These are phyloP conservation scores for Monochamus saltuarius DNA, from an alignment of 1,140 invertebrate genomes.

Conservation along the genomic window DNA sequence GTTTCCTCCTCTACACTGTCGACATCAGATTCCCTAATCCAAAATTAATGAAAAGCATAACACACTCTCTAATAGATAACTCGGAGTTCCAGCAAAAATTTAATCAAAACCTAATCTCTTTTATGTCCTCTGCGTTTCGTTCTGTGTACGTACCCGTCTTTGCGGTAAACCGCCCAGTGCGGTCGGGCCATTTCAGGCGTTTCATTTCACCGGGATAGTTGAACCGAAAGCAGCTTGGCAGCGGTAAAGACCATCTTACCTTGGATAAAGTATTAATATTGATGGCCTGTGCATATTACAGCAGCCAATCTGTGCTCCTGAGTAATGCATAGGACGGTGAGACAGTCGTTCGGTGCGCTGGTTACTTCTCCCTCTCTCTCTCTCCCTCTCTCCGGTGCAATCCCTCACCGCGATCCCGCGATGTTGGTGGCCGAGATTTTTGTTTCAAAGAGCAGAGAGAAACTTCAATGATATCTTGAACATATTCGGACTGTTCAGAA, in stretches of 20 bases:
- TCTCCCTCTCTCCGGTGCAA: too few species aligned
- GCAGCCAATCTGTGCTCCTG: conserved; percentile 35
- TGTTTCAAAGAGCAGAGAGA: too few species aligned
- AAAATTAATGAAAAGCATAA: too few species aligned
- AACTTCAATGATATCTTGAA: too few species aligned
- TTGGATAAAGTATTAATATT: conserved; percentile 35
- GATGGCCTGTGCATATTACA: conserved; percentile 34
- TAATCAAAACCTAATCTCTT: conserved; percentile 3
- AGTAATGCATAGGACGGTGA: conserved; percentile 34
- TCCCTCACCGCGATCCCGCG: too few species aligned
- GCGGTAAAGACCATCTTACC: conserved; percentile 28
- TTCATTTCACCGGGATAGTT: conserved; percentile 1
- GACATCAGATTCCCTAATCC: too few species aligned
- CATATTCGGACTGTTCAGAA: too few species aligned
- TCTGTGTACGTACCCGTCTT: conserved; percentile 1
- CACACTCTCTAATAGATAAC: too few species aligned
- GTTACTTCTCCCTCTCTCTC: too few species aligned
- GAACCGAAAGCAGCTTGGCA: conserved; percentile 5
- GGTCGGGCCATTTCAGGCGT: conserved; percentile 11
- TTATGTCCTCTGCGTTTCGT: background rate
- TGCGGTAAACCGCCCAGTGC: background rate
- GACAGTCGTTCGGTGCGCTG: background rate
- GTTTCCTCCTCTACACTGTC: too few species aligned
- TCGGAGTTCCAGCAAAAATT: background rate
- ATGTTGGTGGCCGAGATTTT: too few species aligned